A percentile compares a stretch with the other conserved stretches of the same genome.
These are phyloP conservation scores for Trematomus loennbergii DNA, from an alignment of 2,113 vertebrate genomes.

Conservation along the genomic window DNA sequence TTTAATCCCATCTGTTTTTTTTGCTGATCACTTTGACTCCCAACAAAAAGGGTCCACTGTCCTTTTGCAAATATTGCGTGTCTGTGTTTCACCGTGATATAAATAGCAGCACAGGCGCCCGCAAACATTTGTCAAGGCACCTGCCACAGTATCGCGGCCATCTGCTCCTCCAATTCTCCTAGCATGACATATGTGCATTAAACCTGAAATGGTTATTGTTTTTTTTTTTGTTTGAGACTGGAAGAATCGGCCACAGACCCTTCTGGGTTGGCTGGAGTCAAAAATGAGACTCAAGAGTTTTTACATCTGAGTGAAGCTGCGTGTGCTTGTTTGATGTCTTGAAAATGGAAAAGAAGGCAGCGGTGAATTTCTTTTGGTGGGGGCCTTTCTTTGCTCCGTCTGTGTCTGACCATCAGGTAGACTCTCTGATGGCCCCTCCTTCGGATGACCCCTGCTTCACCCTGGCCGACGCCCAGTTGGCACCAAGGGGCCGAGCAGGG, in stretches of 20 bases:
- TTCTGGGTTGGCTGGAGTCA: slow-evolving; percentile 69
- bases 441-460: slow-evolving; percentile 71
- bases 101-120: slow-evolving; percentile 83
- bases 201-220: slow-evolving; percentile 81
- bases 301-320: slow-evolving; percentile 72
- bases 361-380: slow-evolving; percentile 4
- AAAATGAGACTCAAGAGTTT: slow-evolving; percentile 70
- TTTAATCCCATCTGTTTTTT: slow-evolving; percentile 78
- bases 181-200: slow-evolving; percentile 83
- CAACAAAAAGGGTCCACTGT: slow-evolving; percentile 72
- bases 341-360: slow-evolving; percentile 36
- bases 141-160: slow-evolving; percentile 81
- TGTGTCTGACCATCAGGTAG: slow-evolving; percentile 60
- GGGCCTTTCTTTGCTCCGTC: slow-evolving; percentile 30
- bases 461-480: slow-evolving; percentile 81
- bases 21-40: slow-evolving; percentile 76
- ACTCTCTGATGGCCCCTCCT: slow-evolving; percentile 70
- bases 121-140: slow-evolving; percentile 87
- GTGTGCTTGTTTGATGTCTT: slow-evolving; percentile 68
- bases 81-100: slow-evolving; percentile 81
- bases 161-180: slow-evolving; percentile 83
- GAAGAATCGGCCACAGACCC: slow-evolving; percentile 49
- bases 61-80: slow-evolving; percentile 83
- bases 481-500: slow-evolving; percentile 64
- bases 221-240: slow-evolving; percentile 37